Conservation (phyloP, 2,888 invertebrate species). For the Zaprionus lineosus region DNA sequence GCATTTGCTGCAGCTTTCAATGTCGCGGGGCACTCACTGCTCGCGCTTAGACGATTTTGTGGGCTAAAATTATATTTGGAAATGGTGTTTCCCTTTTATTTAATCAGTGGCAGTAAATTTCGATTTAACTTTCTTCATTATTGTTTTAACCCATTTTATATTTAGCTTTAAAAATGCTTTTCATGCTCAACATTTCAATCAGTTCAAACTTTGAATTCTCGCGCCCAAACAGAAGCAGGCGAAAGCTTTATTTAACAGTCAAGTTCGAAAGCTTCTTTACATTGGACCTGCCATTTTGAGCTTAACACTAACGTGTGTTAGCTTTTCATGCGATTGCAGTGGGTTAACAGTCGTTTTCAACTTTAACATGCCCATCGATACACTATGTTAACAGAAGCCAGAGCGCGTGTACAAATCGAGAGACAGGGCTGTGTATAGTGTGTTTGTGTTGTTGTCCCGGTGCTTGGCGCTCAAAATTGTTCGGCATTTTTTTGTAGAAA, state of each 20-base stretch:
- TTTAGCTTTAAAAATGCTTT: too few relatives aligned
- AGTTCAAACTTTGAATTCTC: too few relatives aligned
- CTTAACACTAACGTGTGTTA: neutral
- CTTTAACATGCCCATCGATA: constrained; percentile 6
- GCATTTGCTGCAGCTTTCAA: constrained; percentile 65
- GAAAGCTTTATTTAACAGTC: neutral
- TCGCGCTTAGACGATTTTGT: too few relatives aligned
- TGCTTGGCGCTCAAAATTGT: constrained; percentile 69
- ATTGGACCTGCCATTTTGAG: constrained; percentile 21
- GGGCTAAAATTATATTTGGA: too few relatives aligned
- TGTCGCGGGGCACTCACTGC: constrained; percentile 39
- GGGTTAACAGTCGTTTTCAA: neutral
- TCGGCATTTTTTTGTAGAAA: constrained; percentile 58
- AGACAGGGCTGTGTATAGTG: constrained; percentile 42
- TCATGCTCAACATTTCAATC: too few relatives aligned
- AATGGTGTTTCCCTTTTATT: constrained; percentile 66
- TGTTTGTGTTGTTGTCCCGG: constrained; percentile 62
- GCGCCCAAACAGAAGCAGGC: too few relatives aligned
- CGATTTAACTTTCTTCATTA: too few relatives aligned
- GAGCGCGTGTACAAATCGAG: constrained; percentile 46
- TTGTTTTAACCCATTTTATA: too few relatives aligned
- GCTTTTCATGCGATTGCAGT: neutral
- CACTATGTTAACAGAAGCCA: neutral
- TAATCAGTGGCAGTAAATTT: too few relatives aligned
- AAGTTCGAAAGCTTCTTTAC: neutral